Evolutionary conservation across 2,797 vertebrate genomes (phyloP), one percentile per base, ranked within the genome.

Genomic region (Acanthurus lineatus): DNA sequence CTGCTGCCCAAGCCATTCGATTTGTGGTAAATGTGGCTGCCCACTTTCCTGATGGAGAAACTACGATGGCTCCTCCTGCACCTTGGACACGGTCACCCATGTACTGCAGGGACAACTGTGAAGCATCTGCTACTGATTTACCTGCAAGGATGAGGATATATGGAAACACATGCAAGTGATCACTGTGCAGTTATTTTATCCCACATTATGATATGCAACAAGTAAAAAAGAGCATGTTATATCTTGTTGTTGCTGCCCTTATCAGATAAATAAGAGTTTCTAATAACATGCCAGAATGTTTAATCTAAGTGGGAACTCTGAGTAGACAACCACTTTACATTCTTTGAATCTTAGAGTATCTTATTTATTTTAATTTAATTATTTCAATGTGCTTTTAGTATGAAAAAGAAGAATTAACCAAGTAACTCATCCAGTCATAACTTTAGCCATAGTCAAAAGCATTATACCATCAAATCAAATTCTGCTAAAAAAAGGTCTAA

Each of bases 31-130:
- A 96, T 2, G 75, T 84, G 49, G 92, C 88, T 4, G 92, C 88
- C 96, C 86, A 95, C 84, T 95, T 70, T n/a, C 93, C 93, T 0
- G 80, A 84, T 3, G 93, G 91, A 78, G 93, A 92, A 40, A 94
- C 89, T 16, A 89, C 92, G 66, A 94, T 90, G 22, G 90, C 88
- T 12, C 95, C 95, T 25, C 95, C 96, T 17, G 86, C 91, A 22
- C 94, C 95, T 17, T 59, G 82, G 35, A 95, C 94, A 68, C 93
- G 89, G 3, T 94, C 92, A 2, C 86, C 86, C 96, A 96, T 96
- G 69, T 93, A 92, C 69, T 76, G 76, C 65, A 96, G 90, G 77
- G 94, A 92, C 69, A 86, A 49, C 6, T 92, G 81, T 0, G 81
- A 86, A 12, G 90, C 92, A 42, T 92, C 79, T 25, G 84, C 53